Percentiles rank a stretch among this genome's conserved stretches.
These are phyloP conservation scores for Cinara cedri DNA, from an alignment of 2,888 invertebrate genomes.

Conservation along the genomic window DNA sequence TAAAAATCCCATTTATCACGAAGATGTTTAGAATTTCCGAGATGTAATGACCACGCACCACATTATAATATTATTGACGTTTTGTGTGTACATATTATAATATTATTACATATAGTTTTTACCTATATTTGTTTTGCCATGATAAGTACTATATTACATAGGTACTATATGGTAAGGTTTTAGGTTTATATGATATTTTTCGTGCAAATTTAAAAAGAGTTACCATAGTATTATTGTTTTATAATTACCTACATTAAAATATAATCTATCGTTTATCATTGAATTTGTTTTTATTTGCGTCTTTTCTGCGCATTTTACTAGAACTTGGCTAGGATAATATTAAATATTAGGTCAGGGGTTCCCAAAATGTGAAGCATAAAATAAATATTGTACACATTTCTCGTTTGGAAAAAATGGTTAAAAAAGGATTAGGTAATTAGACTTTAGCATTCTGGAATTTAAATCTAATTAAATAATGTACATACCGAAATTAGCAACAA, in stretches of 20 bases:
- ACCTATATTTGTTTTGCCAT: not conserved
- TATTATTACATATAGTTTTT: not conserved
- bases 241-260: constrained; percentile 31
- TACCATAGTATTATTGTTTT: constrained; percentile 38
- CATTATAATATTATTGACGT: too few species aligned
- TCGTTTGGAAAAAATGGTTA: too few species aligned
- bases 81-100: not conserved
- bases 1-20: constrained; percentile 65
- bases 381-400: too few species aligned
- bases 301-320: too few species aligned
- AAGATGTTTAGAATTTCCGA: constrained; percentile 21
- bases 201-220: constrained; percentile 26
- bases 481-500: too few species aligned
- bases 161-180: not conserved
- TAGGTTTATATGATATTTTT: constrained; percentile 26
- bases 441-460: too few species aligned
- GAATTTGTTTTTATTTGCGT: constrained; percentile 40
- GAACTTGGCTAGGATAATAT: too few species aligned
- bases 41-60: not conserved
- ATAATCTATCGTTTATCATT: constrained; percentile 2
- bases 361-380: too few species aligned
- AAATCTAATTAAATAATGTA: too few species aligned
- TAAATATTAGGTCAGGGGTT: too few species aligned
- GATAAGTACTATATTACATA: not conserved
- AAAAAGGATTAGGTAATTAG: too few species aligned